Base-by-base conservation (phyloP, 1,140 invertebrate species). In the Chymomyza costata region DNA sequence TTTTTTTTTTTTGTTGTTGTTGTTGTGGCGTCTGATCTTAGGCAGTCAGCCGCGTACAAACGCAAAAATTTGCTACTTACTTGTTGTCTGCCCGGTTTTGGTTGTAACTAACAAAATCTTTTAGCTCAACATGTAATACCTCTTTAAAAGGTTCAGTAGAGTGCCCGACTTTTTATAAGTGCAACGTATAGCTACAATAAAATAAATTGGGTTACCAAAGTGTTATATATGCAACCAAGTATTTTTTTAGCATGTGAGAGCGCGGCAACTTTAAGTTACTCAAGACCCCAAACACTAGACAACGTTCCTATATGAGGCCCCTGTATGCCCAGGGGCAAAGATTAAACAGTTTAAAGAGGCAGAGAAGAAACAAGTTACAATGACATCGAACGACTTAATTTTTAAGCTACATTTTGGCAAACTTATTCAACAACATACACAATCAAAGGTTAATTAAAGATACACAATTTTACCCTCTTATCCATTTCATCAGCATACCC, bases 301-400 rank as follows among this genome's bases (percentile, higher is more conserved):
- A 45, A 46, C 46, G 44, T 32, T 21, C 35, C 60, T 64, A 78
- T 66, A 71, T 78, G 53, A 56, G 18, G 49, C 46, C 37, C 58
- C 18, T 28, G 25, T 73, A 76, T 76, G 62, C 60, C 66, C 71
- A 80, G 57, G 73, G 69, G 57, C 65, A 54, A 80, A 76, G 63
- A 66, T 78, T 78, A 76, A 69, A 71, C 71, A 66, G 66, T 64
- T 78, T 80, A 76, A 67, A 73, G 71, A 80, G 71, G 55, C 49
- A 21, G 40, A 28, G 66, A 30, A 18, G 31, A n/a, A n/a, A n/a
- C n/a, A n/a, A n/a, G n/a, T n/a, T 38, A 14, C 6, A 43, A 15
- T 8, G 39, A 49, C 10, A 48, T 15, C 15, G 48, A 43, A 45
- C 31, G 35, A 59, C 35, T 11, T 16, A 43, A 25, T 15, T 28